Evolutionary conservation across 2,888 invertebrate genomes (phyloP).

Genomic region (Poecilobothrus nobilitatus): DNA sequence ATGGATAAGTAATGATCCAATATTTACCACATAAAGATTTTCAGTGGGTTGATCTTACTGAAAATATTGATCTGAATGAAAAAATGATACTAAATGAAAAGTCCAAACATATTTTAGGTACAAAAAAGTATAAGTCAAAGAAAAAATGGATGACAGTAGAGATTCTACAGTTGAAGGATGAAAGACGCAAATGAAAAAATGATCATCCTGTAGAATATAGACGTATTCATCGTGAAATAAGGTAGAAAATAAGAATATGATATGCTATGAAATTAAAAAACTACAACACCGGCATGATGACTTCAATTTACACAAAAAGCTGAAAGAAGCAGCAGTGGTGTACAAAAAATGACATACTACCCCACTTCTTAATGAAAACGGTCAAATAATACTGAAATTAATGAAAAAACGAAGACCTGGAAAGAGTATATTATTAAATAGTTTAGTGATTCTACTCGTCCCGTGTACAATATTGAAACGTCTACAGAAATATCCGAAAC

Average conservation of each 20-base stretch:
- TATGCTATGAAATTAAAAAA: not conserved
- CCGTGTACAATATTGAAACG: no score
- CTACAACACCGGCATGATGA: not conserved
- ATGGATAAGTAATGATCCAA: no score
- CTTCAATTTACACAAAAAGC: not conserved
- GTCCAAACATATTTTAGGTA: not conserved
- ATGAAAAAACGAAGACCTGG: not conserved
- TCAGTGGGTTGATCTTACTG: no score
- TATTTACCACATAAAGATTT: no score
- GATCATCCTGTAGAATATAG: not conserved
- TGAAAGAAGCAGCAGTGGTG: not conserved
- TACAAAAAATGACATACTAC: not conserved
- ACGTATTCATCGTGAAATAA: no score
- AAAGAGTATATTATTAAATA: not conserved
- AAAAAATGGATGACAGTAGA: no score
- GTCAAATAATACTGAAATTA: not conserved
- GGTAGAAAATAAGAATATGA: not conserved
- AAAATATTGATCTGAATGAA: no score
- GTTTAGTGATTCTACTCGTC: not conserved
- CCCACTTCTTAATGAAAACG: not conserved
- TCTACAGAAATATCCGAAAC: no score
- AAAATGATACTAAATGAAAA: no score
- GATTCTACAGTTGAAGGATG: not conserved
- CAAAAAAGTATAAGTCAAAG: not conserved
- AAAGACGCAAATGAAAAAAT: not conserved